Evolutionary conservation across 1,140 invertebrate species (phyloP).

Genomic region (Zaprionus nigranus): DNA sequence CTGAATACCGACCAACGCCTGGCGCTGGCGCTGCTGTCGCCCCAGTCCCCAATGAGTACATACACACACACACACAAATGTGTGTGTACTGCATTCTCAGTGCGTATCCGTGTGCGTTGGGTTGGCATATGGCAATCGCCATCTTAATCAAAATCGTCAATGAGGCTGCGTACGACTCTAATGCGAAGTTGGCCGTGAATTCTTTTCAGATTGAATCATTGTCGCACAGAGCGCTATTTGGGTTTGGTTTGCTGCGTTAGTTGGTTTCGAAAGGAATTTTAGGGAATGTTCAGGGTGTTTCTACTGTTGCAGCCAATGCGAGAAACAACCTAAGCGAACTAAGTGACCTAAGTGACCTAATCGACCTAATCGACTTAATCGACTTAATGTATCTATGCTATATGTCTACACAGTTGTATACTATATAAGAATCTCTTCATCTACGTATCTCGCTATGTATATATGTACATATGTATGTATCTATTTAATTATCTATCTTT

Average conservation of each 20-base stretch:
- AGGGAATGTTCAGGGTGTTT: neutral
- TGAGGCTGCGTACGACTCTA: neutral
- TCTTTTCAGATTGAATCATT: conserved; percentile 19
- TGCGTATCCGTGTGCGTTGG: conserved; percentile 18
- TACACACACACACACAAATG: conserved; percentile 2
- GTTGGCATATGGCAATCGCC: conserved; percentile 16
- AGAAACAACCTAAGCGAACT: neutral
- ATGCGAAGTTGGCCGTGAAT: conserved; percentile 32
- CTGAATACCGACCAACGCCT: conserved; percentile 70
- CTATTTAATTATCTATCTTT: too few species aligned
- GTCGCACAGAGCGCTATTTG: neutral
- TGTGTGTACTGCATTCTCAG: conserved; percentile 3
- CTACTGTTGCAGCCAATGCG: too few species aligned
- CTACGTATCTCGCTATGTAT: too few species aligned
- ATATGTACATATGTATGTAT: too few species aligned
- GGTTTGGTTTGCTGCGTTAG: neutral
- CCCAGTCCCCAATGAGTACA: conserved; percentile 26
- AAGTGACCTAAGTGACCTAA: neutral
- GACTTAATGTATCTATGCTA: too few species aligned
- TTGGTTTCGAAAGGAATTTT: neutral
- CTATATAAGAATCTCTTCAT: neutral
- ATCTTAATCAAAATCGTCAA: conserved; percentile 30
- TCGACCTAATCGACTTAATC: too few species aligned
- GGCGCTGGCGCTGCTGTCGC: conserved; percentile 27
- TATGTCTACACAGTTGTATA: neutral